Conservation (phyloP, 2,888 invertebrate species). For the Nemoura dubitans region DNA sequence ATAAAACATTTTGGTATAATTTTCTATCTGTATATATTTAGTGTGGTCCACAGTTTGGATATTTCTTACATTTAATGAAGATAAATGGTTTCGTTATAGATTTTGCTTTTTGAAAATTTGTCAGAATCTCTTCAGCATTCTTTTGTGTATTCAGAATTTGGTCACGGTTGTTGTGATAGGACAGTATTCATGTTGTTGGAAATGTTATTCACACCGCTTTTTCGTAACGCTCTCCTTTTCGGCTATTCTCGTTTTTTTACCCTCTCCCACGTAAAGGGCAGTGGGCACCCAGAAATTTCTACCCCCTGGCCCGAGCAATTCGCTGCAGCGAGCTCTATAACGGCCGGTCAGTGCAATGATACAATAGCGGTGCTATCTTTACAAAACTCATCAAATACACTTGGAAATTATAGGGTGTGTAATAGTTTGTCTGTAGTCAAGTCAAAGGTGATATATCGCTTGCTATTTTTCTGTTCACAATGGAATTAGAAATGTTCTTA, state of each 20-base stretch:
- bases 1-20: too few species aligned
- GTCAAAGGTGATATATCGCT: constrained; percentile 28
- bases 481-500: background rate
- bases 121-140: constrained; percentile 19
- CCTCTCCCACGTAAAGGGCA: background rate
- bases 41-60: background rate
- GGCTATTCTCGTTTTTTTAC: background rate
- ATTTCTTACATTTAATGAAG: background rate
- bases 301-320: constrained; percentile 15
- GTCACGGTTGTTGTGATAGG: constrained; percentile 15
- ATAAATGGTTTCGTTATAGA: constrained; percentile 18
- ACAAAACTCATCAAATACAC: constrained; percentile 31
- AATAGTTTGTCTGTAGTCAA: constrained; percentile 31
- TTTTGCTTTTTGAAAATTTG: constrained; percentile 25
- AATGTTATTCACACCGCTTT: constrained; percentile 31
- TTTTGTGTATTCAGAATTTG: background rate
- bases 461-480: background rate
- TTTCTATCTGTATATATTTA: too few species aligned
- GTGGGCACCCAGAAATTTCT: background rate
- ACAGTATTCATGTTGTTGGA: constrained; percentile 14
- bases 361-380: background rate
- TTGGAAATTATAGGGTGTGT: constrained; percentile 40
- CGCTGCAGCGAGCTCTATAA: background rate
- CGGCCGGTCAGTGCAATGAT: constrained; percentile 9
- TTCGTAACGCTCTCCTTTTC: background rate